Percentiles rank a stretch among this genome's conserved stretches.
phyloP scores from a whole-genome alignment of 2,888 invertebrate genomes.

The Dione juno region DNA sequence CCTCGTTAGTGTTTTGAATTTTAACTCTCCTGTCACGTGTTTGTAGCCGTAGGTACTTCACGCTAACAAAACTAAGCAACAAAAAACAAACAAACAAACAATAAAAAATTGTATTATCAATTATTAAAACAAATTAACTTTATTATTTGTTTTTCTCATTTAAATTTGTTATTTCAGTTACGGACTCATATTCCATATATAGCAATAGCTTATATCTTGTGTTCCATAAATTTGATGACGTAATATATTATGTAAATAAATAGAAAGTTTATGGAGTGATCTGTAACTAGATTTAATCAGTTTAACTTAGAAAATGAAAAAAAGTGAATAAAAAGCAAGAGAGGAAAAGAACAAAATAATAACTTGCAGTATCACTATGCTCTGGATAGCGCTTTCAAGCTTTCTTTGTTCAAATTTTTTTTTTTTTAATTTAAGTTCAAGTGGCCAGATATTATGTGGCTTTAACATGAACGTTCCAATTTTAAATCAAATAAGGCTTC shows the following conservation, averaged over 20 bases:
- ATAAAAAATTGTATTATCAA: too few relatives aligned
- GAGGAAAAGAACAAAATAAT: neutral
- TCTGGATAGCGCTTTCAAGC: neutral
- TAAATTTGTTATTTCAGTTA: too few relatives aligned
- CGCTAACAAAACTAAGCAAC: neutral
- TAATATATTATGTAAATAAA: too few relatives aligned
- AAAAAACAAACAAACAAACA: neutral
- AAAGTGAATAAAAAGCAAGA: too few relatives aligned
- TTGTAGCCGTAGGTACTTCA: neutral
- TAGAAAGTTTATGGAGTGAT: neutral
- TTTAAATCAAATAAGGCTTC: neutral
- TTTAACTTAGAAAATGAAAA: too few relatives aligned
- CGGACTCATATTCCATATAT: too few relatives aligned
- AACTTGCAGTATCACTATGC: neutral
- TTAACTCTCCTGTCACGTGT: constrained; percentile 26
- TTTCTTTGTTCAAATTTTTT: neutral
- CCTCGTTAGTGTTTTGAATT: constrained; percentile 27
- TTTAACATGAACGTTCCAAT: neutral
- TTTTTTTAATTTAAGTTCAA: neutral
- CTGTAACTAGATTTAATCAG: neutral
- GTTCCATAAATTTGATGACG: too few relatives aligned
- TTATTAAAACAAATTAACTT: too few relatives aligned
- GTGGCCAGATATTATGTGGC: neutral
- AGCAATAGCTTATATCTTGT: too few relatives aligned
- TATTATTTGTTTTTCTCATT: too few relatives aligned